phyloP scores from a whole-genome alignment of 2,113 vertebrate genomes.

The Pagrus major region DNA sequence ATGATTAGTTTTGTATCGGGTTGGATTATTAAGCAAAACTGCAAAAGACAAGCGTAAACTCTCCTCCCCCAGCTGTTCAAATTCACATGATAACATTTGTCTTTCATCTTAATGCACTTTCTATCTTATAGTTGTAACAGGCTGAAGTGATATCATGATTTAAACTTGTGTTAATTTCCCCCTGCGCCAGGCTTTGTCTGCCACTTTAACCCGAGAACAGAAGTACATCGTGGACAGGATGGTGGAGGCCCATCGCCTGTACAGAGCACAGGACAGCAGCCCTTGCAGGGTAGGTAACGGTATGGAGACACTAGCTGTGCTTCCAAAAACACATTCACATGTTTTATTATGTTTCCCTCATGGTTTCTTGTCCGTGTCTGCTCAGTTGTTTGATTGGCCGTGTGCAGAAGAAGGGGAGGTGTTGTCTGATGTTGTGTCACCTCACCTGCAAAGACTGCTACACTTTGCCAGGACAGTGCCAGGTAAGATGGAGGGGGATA shows the following conservation, averaged over 20 bases:
- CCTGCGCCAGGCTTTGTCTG: conserved; percentile 81
- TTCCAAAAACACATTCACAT: neutral
- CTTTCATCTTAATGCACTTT: neutral
- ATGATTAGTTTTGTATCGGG: neutral
- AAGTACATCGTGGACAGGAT: conserved; percentile 89
- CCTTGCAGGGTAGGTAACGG: conserved; percentile 83
- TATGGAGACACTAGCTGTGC: no score
- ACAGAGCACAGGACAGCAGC: conserved; percentile 84
- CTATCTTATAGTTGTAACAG: neutral
- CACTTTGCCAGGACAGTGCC: conserved; percentile 89
- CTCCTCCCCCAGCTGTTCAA: neutral
- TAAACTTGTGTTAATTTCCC: neutral
- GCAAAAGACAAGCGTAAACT: neutral
- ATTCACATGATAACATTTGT: neutral
- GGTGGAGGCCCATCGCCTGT: conserved; percentile 90
- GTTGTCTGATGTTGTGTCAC: conserved; percentile 82
- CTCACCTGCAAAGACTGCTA: conserved; percentile 86
- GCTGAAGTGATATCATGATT: neutral
- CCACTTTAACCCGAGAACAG: conserved; percentile 84
- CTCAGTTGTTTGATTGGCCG: conserved; percentile 87
- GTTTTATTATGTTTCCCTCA: neutral
- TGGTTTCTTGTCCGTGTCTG: conserved; percentile 4
- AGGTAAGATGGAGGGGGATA: conserved; percentile 37
- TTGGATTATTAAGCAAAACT: neutral
- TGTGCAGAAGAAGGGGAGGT: conserved; percentile 84